phyloP scores from a whole-genome alignment of 2,113 vertebrate species.

The Balaenoptera acutorostrata region DNA sequence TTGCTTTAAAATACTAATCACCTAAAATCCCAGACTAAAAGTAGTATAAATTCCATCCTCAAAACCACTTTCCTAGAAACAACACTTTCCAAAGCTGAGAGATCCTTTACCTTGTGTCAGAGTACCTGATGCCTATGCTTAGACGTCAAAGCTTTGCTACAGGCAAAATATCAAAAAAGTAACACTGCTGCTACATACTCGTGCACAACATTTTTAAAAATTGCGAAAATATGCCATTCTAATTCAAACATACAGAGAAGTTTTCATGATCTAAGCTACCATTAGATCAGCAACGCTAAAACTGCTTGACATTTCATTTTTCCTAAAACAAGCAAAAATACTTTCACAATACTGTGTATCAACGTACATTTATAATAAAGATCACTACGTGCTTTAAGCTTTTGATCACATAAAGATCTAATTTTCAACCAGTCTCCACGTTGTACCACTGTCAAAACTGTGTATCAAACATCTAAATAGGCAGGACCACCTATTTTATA shows the following conservation, averaged over 20 bases:
- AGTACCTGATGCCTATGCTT: not conserved
- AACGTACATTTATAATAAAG: not conserved
- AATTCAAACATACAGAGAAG: not conserved
- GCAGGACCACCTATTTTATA: not conserved
- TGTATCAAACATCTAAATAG: not conserved
- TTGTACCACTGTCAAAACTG: not conserved
- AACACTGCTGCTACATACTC: not conserved
- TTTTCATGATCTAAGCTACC: not conserved
- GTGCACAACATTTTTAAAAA: not conserved
- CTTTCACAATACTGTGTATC: not conserved
- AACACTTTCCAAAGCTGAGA: not conserved
- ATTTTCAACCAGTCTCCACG: not conserved
- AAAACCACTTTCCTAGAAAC: constrained; percentile 14
- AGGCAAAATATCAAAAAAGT: not conserved
- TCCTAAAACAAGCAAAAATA: not conserved
- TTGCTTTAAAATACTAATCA: constrained; percentile 9
- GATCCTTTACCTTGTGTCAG: not conserved
- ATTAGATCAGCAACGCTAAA: not conserved
- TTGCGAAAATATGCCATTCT: not conserved
- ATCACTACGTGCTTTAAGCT: not conserved
- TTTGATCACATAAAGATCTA: not conserved
- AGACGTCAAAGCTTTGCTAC: not conserved
- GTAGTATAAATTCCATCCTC: not conserved
- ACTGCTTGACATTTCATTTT: not conserved
- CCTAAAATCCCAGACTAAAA: not conserved